Conservation (phyloP, 2,797 vertebrate species). For the Anguilla pacifica region DNA sequence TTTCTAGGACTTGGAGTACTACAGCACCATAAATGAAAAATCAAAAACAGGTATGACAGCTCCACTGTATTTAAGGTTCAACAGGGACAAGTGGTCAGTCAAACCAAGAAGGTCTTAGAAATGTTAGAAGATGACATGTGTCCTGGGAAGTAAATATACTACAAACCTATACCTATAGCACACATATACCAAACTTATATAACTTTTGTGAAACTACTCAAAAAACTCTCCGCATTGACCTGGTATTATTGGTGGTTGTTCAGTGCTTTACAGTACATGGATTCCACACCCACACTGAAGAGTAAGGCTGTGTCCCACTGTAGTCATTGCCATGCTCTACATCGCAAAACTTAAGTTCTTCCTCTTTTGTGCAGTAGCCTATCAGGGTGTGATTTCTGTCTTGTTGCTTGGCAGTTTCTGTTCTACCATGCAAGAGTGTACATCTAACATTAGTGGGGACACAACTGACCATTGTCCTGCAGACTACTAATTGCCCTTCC, state of each 20-base stretch:
- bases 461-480: neutral
- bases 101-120: neutral
- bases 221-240: too few relatives aligned
- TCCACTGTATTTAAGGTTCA: neutral
- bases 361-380: too few relatives aligned
- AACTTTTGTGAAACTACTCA: neutral
- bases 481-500: too few relatives aligned
- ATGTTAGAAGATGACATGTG: neutral
- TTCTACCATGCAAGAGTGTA: neutral
- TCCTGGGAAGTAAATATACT: neutral
- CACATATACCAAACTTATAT: neutral
- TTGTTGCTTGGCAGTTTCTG: neutral
- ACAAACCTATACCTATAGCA: neutral
- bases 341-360: too few relatives aligned
- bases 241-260: too few relatives aligned
- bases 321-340: neutral
- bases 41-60: constrained; percentile 58
- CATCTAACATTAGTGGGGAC: neutral
- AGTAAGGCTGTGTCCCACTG: neutral
- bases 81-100: neutral
- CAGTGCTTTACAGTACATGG: too few relatives aligned
- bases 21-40: constrained; percentile 61
- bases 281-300: neutral
- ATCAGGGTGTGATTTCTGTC: neutral
- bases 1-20: constrained; percentile 71